Evolutionary conservation across 37 sponge, comb jelly and placozoan species (phyloP).

Genomic region (Mnemiopsis leidyi): DNA sequence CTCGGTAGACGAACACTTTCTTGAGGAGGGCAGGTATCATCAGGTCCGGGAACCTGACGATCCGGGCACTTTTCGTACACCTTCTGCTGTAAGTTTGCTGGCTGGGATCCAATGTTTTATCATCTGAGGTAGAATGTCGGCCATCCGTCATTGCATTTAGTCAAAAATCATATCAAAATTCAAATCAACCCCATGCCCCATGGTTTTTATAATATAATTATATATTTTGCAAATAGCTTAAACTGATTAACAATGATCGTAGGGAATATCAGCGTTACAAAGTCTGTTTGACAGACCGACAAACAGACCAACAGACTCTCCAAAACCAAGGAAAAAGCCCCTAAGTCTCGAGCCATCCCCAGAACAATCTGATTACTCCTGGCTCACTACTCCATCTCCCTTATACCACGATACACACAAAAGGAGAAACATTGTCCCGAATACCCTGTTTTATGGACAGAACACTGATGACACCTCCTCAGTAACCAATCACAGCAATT

Average conservation of each 20-base stretch:
- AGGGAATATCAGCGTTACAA: background rate
- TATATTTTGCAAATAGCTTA: too few species aligned
- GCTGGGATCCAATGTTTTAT: too few species aligned
- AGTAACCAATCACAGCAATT: background rate
- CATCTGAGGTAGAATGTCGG: too few species aligned
- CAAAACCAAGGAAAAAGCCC: background rate
- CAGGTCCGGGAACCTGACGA: background rate
- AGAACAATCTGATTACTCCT: background rate
- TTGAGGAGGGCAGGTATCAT: constrained; percentile 17
- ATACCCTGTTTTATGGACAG: background rate
- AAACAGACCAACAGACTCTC: constrained; percentile 1
- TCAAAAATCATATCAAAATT: too few species aligned
- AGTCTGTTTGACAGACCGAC: constrained; percentile 1
- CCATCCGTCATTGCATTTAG: too few species aligned
- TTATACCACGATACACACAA: background rate
- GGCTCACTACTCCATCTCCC: background rate
- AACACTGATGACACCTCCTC: background rate
- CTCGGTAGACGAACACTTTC: constrained; percentile 18
- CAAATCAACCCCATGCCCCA: too few species aligned
- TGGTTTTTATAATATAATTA: too few species aligned
- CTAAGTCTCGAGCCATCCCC: background rate
- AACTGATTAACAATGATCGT: background rate
- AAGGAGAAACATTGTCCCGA: background rate
- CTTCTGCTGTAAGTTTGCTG: background rate
- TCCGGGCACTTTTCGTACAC: background rate